These are phyloP conservation scores for Laodelphax striatellus DNA, from an alignment of 1,140 invertebrate species.

Conservation along the genomic window DNA sequence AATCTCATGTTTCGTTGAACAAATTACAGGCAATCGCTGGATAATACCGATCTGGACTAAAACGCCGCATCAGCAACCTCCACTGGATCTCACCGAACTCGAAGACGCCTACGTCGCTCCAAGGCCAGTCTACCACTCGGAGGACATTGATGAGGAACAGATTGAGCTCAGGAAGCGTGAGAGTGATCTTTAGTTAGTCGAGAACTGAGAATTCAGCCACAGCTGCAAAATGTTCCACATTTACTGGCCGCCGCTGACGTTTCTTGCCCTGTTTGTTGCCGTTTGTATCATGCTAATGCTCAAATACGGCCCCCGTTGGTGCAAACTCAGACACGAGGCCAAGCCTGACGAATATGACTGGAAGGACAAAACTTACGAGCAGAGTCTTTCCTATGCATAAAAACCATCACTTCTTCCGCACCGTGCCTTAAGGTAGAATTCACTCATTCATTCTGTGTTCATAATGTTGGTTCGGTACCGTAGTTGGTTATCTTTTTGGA, in stretches of 20 bases:
- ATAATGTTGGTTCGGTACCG: no score
- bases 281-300: constrained; percentile 61
- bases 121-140: constrained; percentile 26
- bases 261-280: constrained; percentile 53
- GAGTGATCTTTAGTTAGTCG: constrained; percentile 51
- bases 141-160: constrained; percentile 39
- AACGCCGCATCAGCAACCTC: constrained; percentile 69
- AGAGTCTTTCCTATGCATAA: constrained; percentile 40
- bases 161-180: constrained; percentile 66
- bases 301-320: constrained; percentile 53
- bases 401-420: neutral
- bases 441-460: no score
- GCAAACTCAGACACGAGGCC: constrained; percentile 51
- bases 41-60: constrained; percentile 69
- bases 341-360: constrained; percentile 44
- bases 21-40: constrained; percentile 79
- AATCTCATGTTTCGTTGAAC: constrained; percentile 15
- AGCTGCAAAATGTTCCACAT: constrained; percentile 48
- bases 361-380: constrained; percentile 46
- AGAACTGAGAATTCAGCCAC: constrained; percentile 27
- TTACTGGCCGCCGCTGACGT: constrained; percentile 58
- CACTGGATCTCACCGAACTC: constrained; percentile 63
- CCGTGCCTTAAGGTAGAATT: no score
- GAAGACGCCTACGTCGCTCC: constrained; percentile 27
- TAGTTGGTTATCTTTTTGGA: no score